phyloP scores from a whole-genome alignment of 2,888 invertebrate genomes.

The Beris morrisii region DNA sequence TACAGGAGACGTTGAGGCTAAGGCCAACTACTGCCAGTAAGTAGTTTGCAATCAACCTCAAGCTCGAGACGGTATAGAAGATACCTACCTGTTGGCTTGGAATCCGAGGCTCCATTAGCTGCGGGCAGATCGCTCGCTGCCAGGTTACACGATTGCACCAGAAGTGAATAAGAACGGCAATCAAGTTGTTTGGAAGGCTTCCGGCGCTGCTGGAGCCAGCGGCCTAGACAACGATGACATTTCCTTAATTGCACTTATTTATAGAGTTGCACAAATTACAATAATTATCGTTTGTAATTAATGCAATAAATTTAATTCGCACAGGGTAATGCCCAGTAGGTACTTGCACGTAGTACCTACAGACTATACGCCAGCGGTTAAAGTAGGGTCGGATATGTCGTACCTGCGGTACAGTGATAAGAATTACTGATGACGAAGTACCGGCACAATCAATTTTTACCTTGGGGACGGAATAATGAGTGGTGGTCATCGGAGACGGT shows the following conservation, averaged over 20 bases:
- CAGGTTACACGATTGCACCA: slow-evolving; percentile 4
- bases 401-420: too few species aligned
- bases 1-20: neutral
- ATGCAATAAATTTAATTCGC: slow-evolving; percentile 26
- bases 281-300: slow-evolving; percentile 26
- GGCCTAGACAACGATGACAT: slow-evolving; percentile 21
- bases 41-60: slow-evolving; percentile 2
- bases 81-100: slow-evolving; percentile 1
- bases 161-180: slow-evolving; percentile 8
- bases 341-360: too few species aligned
- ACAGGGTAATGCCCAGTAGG: neutral
- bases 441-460: too few species aligned
- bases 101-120: slow-evolving; percentile 10
- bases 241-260: slow-evolving; percentile 31
- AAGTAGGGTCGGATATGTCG: too few species aligned
- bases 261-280: slow-evolving; percentile 28
- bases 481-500: too few species aligned
- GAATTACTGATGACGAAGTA: too few species aligned
- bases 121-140: neutral
- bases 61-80: neutral
- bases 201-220: slow-evolving; percentile 15
- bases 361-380: too few species aligned
- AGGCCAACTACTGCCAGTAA: neutral
- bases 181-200: slow-evolving; percentile 19
- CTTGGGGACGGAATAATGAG: too few species aligned